These are phyloP conservation scores for Epinotia brunnichana DNA, from an alignment of 2,888 invertebrate genomes.

Conservation along the genomic window DNA sequence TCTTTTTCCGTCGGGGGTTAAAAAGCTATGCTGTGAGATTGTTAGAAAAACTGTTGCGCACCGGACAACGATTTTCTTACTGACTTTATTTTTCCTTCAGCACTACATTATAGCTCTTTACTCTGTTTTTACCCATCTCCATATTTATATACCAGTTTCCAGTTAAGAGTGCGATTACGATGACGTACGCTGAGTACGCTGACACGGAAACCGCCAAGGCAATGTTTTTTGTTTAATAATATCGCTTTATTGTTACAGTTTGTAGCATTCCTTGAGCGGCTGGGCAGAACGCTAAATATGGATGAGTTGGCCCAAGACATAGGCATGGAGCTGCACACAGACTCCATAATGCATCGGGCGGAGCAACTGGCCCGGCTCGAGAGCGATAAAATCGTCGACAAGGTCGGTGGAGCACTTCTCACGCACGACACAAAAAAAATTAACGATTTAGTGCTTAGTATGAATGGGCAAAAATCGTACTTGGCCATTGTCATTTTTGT, in stretches of 20 bases:
- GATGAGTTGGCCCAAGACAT: constrained; percentile 92
- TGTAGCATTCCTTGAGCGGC: constrained; percentile 91
- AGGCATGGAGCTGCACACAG: constrained; percentile 92
- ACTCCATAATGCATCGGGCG: constrained; percentile 92
- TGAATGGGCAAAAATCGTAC: background rate
- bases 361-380: constrained; percentile 92
- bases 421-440: background rate
- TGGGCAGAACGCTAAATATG: constrained; percentile 92
- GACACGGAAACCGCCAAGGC: constrained; percentile 31
- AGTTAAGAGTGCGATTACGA: constrained; percentile 14
- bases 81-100: background rate
- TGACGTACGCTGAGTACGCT: constrained; percentile 24
- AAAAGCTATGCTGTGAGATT: no score
- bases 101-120: background rate
- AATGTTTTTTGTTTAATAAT: constrained; percentile 44
- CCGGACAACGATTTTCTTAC: background rate
- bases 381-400: constrained; percentile 92
- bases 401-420: constrained; percentile 80
- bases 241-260: constrained; percentile 82
- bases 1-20: no score
- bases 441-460: background rate
- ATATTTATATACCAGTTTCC: constrained; percentile 20
- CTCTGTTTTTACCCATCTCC: background rate
- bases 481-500: no score
- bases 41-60: no score